Evolutionary conservation across 2,797 vertebrate species (phyloP), one percentile per base, ranked within the genome.

Genomic region (Chaunax sp.): DNA sequence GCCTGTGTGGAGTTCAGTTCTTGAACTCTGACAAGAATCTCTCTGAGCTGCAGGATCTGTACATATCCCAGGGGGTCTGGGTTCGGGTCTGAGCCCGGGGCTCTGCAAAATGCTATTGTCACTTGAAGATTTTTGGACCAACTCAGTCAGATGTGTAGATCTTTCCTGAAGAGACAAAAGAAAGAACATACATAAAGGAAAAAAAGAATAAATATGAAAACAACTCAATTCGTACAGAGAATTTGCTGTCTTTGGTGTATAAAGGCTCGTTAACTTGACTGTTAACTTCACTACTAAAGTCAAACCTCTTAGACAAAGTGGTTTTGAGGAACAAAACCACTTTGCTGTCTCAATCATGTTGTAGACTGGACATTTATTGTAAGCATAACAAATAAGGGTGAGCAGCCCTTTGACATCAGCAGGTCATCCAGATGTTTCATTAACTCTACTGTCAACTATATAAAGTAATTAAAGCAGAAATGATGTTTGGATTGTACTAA

Each of bases 1-100:
- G 20, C 51, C 69, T 51, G 49, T 19, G 50, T 66, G 18, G 16
- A 26, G 54, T 56, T 59, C 57, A 2, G 49, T 38, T 78, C 57
- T 72, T 77, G 66, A 69, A 65, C 0, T 19, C 45, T 68, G 67
- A 78, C 64, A 28, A 19, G 58, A 77, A 45, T 35, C 62, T 3
- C 52, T 77, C 35, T 81, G 66, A 75, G 57, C 30, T 4, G 30
- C 50, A 59, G 70, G 61, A 59, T 26, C 43, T 62, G 58, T 15
- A 26, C 28, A 9, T 71, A 64, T 69, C 18, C 12, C 71, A 44
- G 77, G 83, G 62, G 81, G 85, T 72, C 46, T 77, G 61, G 77
- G 68, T 72, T 78, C 76, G 41, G 64, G 63, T 53, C n/a, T 28
- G 53, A 74, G 77, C 40, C 38, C 56, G 77, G 79, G 82, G 78